Conservation (phyloP, 2,113 vertebrate species). For the Vimba vimba region DNA sequence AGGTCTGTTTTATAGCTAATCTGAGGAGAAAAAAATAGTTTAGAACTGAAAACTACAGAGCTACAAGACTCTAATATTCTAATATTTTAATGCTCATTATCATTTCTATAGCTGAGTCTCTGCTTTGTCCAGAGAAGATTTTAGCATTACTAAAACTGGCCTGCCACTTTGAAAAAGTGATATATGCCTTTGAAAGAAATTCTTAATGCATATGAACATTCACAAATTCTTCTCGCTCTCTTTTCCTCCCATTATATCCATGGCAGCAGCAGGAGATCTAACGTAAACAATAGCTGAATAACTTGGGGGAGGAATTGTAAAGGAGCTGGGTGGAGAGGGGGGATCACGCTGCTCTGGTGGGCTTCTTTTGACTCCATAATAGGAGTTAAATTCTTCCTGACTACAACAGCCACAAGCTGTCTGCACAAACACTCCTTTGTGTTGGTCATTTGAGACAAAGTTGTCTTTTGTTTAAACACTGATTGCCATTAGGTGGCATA, state of each 20-base stretch:
- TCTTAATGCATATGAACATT: slow-evolving; percentile 52
- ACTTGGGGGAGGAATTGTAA: slow-evolving; percentile 53
- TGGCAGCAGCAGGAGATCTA: slow-evolving; percentile 51
- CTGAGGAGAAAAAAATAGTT: not conserved
- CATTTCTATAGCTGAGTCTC: slow-evolving; percentile 40
- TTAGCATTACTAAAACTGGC: slow-evolving; percentile 50
- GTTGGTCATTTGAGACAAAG: slow-evolving; percentile 31
- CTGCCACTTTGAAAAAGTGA: slow-evolving; percentile 49
- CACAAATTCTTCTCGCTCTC: slow-evolving; percentile 50
- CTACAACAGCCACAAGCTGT: slow-evolving; percentile 38
- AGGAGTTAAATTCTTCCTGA: slow-evolving; percentile 64
- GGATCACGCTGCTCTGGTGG: slow-evolving; percentile 26
- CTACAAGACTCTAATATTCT: slow-evolving; percentile 21
- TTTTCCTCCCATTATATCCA: slow-evolving; percentile 51
- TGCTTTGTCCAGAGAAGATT: slow-evolving; percentile 23
- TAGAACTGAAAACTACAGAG: not conserved
- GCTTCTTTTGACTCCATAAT: slow-evolving; percentile 65
- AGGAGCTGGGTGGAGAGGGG: slow-evolving; percentile 42
- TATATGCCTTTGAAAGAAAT: slow-evolving; percentile 53
- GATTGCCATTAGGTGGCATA: slow-evolving; percentile 57
- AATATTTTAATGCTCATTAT: slow-evolving; percentile 44
- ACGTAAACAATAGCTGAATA: slow-evolving; percentile 63
- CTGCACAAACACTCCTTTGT: slow-evolving; percentile 59
- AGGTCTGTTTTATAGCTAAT: not conserved
- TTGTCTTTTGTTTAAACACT: slow-evolving; percentile 64